Evolutionary conservation across 2,888 invertebrate genomes (phyloP), one percentile per base, ranked within the genome.

Genomic region (Salticus scenicus): DNA sequence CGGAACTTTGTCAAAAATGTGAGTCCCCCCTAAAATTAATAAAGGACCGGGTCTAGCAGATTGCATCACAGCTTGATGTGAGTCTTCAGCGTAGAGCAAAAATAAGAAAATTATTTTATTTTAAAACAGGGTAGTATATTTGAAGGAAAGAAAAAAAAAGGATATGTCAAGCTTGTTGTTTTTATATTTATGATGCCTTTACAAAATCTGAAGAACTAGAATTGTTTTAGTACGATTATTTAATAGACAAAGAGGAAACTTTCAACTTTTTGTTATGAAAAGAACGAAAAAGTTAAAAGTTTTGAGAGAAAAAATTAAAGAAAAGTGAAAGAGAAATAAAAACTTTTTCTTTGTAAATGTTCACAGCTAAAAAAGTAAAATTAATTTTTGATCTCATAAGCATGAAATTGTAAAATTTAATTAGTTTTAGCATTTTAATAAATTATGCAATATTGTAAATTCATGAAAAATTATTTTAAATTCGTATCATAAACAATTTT

Each of bases 21-120:
- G 67, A 63, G 63, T 10, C 63, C 57, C 70, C 63, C 76, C 76
- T 76, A 24, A 76, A 82, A 82, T 82, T 82, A 82, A 82, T 82
- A 82, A 82, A 63, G 42, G 71, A 24, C 80, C 33, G 28, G 27
- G 37, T n/a, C 37, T 27, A 80, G 79, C 79, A 80, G 71, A 74
- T 80, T 82, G 70, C 51, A 33, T 71, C 82, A 17, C 75, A 64
- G 74, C 75, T 82, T 82, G 81, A 82, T 31, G 47, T 64, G 27
- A 30, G 70, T 31, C 70, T 7, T 20, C 37, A 33, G 7, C 20
- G 42, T 2, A 8, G 31, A n/a, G 28, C 33, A 74, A 70, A 70
- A 70, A 70, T 51, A n/a, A 51, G 33, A 69, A 51, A 73, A 47
- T 12, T 30, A 69, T 69, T 76, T 76, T 75, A 63, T 66, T 76